A percentile compares a stretch with the other conserved stretches of the same genome.
phyloP scores from a whole-genome alignment of 92 coral and sea anemone species.

The Palythoa caribaeorum region DNA sequence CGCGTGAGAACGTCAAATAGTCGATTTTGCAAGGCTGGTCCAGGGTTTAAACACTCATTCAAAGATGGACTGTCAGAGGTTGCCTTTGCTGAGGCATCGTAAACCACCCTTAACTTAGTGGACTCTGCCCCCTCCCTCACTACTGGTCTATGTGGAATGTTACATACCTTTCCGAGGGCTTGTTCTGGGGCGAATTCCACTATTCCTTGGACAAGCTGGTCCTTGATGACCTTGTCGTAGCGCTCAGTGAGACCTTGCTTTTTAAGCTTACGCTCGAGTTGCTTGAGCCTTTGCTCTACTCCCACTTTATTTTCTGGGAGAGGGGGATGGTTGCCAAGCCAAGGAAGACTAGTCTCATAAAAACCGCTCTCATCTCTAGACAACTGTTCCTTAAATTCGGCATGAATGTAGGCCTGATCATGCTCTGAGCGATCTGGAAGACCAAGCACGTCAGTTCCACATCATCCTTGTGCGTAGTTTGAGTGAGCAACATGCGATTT shows the following conservation, averaged over 20 bases:
- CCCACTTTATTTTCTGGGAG: constrained; percentile 41
- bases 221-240: constrained; percentile 38
- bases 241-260: constrained; percentile 24
- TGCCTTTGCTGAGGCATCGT: constrained; percentile 32
- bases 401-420: constrained; percentile 42
- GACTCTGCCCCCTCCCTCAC: constrained; percentile 30
- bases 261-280: constrained; percentile 32
- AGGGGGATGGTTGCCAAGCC: constrained; percentile 33
- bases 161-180: constrained; percentile 19
- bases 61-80: constrained; percentile 20
- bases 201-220: constrained; percentile 22
- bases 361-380: constrained; percentile 16
- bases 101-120: constrained; percentile 24
- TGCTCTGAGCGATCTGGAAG: constrained; percentile 41
- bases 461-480: constrained; percentile 48
- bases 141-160: constrained; percentile 25
- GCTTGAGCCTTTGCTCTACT: constrained; percentile 26
- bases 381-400: constrained; percentile 48
- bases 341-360: constrained; percentile 37
- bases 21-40: constrained; percentile 31
- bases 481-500: constrained; percentile 39
- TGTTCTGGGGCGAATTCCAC: constrained; percentile 33
- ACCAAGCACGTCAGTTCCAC: constrained; percentile 54
- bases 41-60: constrained; percentile 26
- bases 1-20: constrained; percentile 23